Percentiles rank a stretch among this genome's conserved stretches.
Evolutionary conservation across 1,140 invertebrate species (phyloP).

Genomic region (Orius insidiosus): DNA sequence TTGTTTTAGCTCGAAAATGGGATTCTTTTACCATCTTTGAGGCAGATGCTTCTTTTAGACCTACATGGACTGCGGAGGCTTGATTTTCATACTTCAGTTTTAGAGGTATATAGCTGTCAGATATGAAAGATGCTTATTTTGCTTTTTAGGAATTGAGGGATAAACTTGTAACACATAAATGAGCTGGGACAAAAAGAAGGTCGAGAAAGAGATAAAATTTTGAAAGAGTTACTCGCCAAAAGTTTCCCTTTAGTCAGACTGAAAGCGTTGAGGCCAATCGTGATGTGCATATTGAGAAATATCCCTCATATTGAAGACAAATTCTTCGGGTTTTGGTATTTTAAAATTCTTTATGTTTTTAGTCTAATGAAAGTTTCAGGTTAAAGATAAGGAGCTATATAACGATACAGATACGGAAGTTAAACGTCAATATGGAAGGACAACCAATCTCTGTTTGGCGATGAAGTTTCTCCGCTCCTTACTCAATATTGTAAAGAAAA

Average conservation of each 20-base stretch:
- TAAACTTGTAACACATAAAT: constrained; percentile 71
- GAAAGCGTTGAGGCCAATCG: constrained; percentile 80
- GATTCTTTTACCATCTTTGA: constrained; percentile 76
- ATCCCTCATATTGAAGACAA: constrained; percentile 87
- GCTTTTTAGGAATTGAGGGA: constrained; percentile 57
- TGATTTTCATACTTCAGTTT: constrained; percentile 87
- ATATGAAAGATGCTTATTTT: neutral
- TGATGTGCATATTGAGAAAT: constrained; percentile 87
- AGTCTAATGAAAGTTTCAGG: constrained; percentile 19
- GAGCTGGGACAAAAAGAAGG: constrained; percentile 64
- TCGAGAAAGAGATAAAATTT: constrained; percentile 62
- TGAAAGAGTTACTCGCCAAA: constrained; percentile 81
- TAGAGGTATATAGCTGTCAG: constrained; percentile 46
- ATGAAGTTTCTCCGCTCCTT: constrained; percentile 88
- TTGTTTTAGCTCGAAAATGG: constrained; percentile 66
- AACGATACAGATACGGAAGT: constrained; percentile 90
- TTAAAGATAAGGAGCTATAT: constrained; percentile 81
- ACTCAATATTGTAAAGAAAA: constrained; percentile 84
- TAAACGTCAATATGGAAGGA: constrained; percentile 97
- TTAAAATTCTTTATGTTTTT: constrained; percentile 6
- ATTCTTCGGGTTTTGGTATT: constrained; percentile 57
- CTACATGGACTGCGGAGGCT: constrained; percentile 77
- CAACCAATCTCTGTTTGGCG: constrained; percentile 89
- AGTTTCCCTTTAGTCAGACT: constrained; percentile 87
- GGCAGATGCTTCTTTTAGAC: constrained; percentile 86